Percentiles rank a stretch among this genome's conserved stretches.
Conservation (phyloP, 2,113 vertebrate species). For the Nesogale talazaci region DNA sequence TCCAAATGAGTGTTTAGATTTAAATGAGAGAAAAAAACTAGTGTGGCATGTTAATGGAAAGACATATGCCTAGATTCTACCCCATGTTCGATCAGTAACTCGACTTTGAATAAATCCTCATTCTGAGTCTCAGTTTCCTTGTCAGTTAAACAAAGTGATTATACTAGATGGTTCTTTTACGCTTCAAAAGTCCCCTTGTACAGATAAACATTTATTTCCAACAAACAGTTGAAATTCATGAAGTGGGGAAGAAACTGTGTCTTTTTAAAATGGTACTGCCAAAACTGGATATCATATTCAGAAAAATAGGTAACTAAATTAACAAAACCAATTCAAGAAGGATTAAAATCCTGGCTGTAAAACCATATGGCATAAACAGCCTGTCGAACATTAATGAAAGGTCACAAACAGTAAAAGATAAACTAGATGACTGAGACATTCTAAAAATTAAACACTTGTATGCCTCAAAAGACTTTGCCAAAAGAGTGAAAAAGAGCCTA, state of each 20-base stretch:
- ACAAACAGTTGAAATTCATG: background rate
- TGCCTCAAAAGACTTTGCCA: background rate
- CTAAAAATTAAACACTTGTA: background rate
- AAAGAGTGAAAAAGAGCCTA: background rate
- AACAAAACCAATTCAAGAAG: background rate
- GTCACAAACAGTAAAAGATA: background rate
- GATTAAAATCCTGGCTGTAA: background rate
- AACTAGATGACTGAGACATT: background rate
- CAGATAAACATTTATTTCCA: background rate
- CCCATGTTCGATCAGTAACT: background rate
- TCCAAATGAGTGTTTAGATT: background rate
- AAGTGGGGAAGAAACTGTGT: background rate
- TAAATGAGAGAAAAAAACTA: background rate
- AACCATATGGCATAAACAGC: background rate
- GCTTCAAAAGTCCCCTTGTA: background rate
- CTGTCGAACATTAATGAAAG: background rate
- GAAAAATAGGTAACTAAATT: background rate
- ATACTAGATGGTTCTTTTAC: background rate
- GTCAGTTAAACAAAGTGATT: conserved; percentile 12
- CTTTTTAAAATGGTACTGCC: background rate
- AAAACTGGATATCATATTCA: background rate
- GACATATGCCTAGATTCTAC: conserved; percentile 11
- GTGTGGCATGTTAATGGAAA: conserved; percentile 12
- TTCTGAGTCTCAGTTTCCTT: conserved; percentile 17
- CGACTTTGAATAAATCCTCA: conserved; percentile 21